Percentiles rank a stretch among this genome's conserved stretches.
phyloP scores from a whole-genome alignment of 1,140 invertebrate species.

The Campoletis sonorensis region DNA sequence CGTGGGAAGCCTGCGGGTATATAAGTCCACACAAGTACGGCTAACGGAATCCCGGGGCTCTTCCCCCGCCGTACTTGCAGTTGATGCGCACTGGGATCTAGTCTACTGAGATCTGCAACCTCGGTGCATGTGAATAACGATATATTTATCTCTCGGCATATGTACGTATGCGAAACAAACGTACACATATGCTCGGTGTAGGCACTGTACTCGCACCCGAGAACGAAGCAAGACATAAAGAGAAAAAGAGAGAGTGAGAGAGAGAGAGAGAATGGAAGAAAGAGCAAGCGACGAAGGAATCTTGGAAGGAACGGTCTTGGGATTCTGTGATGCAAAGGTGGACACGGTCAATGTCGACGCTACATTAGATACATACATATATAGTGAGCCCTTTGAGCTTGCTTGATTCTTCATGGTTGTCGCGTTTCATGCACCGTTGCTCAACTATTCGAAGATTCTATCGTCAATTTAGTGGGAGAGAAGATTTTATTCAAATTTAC shows the following conservation, averaged over 20 bases:
- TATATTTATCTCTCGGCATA: neutral
- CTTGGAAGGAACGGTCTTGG: constrained; percentile 37
- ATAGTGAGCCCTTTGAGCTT: constrained; percentile 30
- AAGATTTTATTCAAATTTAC: constrained; percentile 40
- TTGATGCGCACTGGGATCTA: constrained; percentile 35
- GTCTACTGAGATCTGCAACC: neutral
- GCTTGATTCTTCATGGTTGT: constrained; percentile 31
- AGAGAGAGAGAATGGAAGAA: constrained; percentile 8
- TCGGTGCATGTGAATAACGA: constrained; percentile 29
- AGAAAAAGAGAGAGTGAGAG: constrained; percentile 10
- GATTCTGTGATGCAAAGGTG: constrained; percentile 44
- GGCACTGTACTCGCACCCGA: constrained; percentile 24
- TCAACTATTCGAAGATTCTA: constrained; percentile 35
- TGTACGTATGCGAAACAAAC: constrained; percentile 21
- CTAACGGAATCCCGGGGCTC: constrained; percentile 68
- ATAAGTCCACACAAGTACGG: constrained; percentile 62
- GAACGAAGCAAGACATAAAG: neutral
- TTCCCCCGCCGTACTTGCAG: constrained; percentile 23
- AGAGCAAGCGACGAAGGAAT: constrained; percentile 23
- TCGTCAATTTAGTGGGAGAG: constrained; percentile 25
- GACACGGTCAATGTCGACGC: constrained; percentile 51
- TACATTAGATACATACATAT: constrained; percentile 12
- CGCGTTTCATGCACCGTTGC: constrained; percentile 28
- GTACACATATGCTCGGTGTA: constrained; percentile 7
- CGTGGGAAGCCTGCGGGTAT: constrained; percentile 73